Evolutionary conservation across 2,113 vertebrate genomes (phyloP).

Genomic region (Pycnonotus jocosus): DNA sequence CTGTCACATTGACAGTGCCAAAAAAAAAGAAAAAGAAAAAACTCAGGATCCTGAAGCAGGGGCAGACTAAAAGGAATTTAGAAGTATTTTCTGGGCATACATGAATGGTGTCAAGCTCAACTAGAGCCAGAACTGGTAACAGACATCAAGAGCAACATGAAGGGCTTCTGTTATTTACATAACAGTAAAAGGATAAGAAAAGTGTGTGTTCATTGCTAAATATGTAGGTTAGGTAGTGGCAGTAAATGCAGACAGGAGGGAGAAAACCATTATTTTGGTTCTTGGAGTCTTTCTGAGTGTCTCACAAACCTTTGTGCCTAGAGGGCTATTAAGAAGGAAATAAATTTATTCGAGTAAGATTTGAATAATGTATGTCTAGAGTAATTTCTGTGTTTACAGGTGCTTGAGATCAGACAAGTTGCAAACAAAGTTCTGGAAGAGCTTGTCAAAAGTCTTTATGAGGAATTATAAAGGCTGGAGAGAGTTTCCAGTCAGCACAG

Average conservation of each 20-base stretch:
- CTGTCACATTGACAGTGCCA: background rate
- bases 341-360: background rate
- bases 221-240: background rate
- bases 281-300: background rate
- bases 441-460: background rate
- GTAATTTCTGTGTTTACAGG: background rate
- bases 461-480: background rate
- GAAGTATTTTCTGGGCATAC: background rate
- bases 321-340: background rate
- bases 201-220: background rate
- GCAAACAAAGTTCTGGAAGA: background rate
- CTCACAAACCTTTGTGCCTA: background rate
- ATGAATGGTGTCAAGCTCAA: background rate
- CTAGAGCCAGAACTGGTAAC: background rate
- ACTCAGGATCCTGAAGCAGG: background rate
- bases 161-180: background rate
- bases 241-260: background rate
- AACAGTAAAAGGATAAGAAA: background rate
- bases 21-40: background rate
- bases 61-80: background rate
- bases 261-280: background rate
- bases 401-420: background rate
- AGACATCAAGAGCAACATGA: background rate
- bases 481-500: background rate
- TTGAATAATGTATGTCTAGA: background rate